Percentiles rank a stretch among this genome's conserved stretches.
These are phyloP conservation scores for Ptilodon capucinus DNA, from an alignment of 2,888 invertebrate genomes.

Conservation along the genomic window DNA sequence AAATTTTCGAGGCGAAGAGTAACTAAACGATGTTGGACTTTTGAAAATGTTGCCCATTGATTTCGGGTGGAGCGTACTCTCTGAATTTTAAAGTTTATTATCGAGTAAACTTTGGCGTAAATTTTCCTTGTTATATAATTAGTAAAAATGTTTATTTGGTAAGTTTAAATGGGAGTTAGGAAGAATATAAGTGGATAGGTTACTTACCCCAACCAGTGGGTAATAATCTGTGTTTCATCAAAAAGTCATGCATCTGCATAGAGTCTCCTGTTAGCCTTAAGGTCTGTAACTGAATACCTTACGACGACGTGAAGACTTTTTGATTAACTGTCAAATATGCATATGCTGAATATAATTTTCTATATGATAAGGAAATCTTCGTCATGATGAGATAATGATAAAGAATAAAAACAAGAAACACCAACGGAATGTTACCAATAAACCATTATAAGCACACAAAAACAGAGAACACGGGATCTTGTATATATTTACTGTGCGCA, in stretches of 20 bases:
- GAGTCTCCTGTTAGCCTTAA: neutral
- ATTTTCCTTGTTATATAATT: neutral
- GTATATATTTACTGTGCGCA: slow-evolving; percentile 2
- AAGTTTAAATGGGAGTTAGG: neutral
- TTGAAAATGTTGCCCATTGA: neutral
- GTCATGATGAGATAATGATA: no score
- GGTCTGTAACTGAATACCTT: no score
- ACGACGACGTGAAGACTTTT: no score
- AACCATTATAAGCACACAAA: neutral
- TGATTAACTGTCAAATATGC: no score
- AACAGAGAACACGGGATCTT: neutral
- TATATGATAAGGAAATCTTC: no score
- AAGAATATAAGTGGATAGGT: neutral
- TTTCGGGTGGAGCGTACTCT: neutral
- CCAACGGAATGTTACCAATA: neutral
- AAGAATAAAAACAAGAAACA: no score
- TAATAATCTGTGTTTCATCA: neutral
- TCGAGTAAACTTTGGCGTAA: neutral
- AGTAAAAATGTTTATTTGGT: neutral
- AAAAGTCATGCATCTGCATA: no score
- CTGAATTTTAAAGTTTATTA: neutral
- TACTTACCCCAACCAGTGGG: no score
- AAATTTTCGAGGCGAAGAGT: neutral
- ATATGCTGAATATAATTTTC: no score
- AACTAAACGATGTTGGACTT: neutral